Percentiles rank a stretch among this genome's conserved stretches.
phyloP scores from a whole-genome alignment of 2,797 vertebrate species.

The Tinamus major region DNA sequence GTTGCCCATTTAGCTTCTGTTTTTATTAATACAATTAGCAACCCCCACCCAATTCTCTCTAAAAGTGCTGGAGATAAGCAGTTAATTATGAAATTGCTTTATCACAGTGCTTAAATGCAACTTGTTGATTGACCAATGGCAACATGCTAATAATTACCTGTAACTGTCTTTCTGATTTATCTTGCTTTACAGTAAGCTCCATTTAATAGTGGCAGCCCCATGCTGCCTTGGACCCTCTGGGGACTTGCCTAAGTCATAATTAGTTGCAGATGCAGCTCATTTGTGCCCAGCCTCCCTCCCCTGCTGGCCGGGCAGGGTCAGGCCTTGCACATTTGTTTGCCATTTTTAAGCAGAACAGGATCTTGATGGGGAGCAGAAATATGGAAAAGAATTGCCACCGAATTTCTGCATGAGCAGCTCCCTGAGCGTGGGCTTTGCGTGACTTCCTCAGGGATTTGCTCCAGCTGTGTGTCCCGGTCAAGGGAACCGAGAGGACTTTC shows the following conservation, averaged over 20 bases:
- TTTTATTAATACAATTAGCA: slow-evolving; percentile 32
- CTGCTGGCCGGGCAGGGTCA: background rate
- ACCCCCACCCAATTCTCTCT: background rate
- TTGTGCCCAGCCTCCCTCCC: slow-evolving; percentile 11
- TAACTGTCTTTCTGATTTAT: slow-evolving; percentile 56
- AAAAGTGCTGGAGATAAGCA: slow-evolving; percentile 1
- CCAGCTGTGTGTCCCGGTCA: background rate
- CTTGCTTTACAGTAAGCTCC: slow-evolving; percentile 43
- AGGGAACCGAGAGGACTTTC: background rate
- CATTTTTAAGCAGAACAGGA: background rate
- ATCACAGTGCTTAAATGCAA: slow-evolving; percentile 37
- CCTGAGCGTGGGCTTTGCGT: background rate
- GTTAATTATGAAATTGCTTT: slow-evolving; percentile 51
- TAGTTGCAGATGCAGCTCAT: slow-evolving; percentile 33
- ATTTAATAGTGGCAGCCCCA: slow-evolving; percentile 46
- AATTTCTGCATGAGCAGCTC: background rate
- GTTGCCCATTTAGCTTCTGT: background rate
- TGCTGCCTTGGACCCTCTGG: slow-evolving; percentile 21
- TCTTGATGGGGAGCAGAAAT: background rate
- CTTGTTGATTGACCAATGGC: slow-evolving; percentile 57
- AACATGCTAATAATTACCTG: slow-evolving; percentile 40
- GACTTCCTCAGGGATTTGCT: background rate
- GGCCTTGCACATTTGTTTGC: slow-evolving; percentile 19
- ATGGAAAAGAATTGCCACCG: background rate
- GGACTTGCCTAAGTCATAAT: slow-evolving; percentile 22